phyloP scores from a whole-genome alignment of 2,888 invertebrate genomes.

The Arenicola marina region DNA sequence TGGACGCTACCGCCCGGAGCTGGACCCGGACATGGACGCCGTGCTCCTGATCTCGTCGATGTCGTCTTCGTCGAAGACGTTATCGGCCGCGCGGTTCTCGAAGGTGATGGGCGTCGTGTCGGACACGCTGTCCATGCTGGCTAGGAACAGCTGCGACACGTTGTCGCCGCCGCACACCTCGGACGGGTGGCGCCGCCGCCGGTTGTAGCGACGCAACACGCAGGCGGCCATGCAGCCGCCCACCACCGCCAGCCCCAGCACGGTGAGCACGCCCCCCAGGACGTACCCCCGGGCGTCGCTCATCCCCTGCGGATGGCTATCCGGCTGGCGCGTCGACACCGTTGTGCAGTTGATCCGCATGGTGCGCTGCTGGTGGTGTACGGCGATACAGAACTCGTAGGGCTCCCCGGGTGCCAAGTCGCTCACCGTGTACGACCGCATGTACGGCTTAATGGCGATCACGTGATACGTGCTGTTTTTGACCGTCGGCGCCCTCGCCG shows the following conservation, averaged over 20 bases:
- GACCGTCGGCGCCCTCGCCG: conserved; percentile 7
- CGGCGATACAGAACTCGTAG: conserved; percentile 34
- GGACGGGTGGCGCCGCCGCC: conserved; percentile 17
- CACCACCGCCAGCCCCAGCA: background rate
- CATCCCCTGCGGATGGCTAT: conserved; percentile 9
- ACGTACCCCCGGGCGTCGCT: conserved; percentile 16
- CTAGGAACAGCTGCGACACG: conserved; percentile 31
- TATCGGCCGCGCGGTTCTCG: conserved; percentile 29
- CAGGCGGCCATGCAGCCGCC: conserved; percentile 10
- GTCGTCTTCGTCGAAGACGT: conserved; percentile 32
- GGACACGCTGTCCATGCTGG: conserved; percentile 29
- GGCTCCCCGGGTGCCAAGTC: conserved; percentile 23
- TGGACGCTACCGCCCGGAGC: background rate
- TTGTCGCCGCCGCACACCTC: conserved; percentile 30
- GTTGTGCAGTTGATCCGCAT: conserved; percentile 30
- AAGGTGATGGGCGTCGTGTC: conserved; percentile 31
- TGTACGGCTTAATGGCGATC: conserved; percentile 29
- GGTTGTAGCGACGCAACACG: conserved; percentile 19
- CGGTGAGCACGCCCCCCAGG: conserved; percentile 21
- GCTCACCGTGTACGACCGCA: conserved; percentile 33
- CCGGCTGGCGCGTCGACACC: conserved; percentile 18
- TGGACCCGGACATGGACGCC: conserved; percentile 2
- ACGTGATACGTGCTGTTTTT: conserved; percentile 12
- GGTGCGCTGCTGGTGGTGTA: conserved; percentile 14
- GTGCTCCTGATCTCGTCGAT: conserved; percentile 23